Evolutionary conservation across 2,888 invertebrate genomes (phyloP).

Genomic region (Hypomecis punctinalis): DNA sequence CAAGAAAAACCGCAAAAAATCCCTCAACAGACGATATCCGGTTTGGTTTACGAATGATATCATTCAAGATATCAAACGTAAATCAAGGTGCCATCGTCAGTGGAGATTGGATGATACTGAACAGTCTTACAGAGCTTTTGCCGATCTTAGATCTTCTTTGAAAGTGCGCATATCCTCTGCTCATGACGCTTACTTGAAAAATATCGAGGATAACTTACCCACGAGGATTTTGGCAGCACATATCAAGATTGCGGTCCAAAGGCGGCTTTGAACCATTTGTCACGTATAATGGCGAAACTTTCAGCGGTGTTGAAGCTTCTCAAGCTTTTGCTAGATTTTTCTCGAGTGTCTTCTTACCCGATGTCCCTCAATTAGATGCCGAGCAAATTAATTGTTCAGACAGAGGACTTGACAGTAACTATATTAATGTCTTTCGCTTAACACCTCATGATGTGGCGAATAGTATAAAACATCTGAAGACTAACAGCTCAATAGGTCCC

Average conservation of each 20-base stretch:
- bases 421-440: background rate
- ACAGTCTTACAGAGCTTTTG: background rate
- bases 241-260: conserved; percentile 6
- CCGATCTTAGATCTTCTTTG: background rate
- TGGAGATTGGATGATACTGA: background rate
- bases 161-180: background rate
- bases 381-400: background rate
- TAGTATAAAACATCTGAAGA: conserved; percentile 12
- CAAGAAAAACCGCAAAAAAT: background rate
- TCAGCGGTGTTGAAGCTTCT: conserved; percentile 1
- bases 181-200: background rate
- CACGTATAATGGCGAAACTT: conserved; percentile 2
- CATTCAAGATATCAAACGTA: background rate
- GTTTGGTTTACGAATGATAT: background rate
- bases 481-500: conserved; percentile 5
- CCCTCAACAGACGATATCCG: background rate
- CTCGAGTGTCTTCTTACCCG: conserved; percentile 12
- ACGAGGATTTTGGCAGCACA: conserved; percentile 13
- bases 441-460: background rate
- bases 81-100: background rate
- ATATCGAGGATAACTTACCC: conserved; percentile 11
- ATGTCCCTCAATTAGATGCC: background rate
- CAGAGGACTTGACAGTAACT: background rate
- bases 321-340: conserved; percentile 15
- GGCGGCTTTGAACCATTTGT: conserved; percentile 17